These are phyloP conservation scores for Heliconius melpomene DNA, from an alignment of 1,140 invertebrate genomes.

Conservation along the genomic window DNA sequence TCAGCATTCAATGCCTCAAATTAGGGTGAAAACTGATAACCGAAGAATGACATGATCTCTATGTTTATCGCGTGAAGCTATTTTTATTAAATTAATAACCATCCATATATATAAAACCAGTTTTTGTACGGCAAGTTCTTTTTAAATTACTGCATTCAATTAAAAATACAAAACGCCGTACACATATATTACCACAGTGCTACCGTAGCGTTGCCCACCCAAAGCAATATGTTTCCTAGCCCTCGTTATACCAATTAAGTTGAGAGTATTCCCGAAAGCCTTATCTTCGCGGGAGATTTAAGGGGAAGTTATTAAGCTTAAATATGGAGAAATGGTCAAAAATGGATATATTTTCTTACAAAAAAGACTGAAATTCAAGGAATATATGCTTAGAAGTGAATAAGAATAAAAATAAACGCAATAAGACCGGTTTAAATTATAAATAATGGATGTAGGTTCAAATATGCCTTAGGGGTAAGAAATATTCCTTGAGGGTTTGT, in stretches of 20 bases:
- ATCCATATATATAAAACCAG: too few species aligned
- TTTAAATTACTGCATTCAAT: not conserved
- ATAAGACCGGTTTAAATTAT: too few species aligned
- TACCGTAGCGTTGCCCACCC: constrained; percentile 51
- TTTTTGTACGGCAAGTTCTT: too few species aligned
- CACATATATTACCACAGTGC: constrained; percentile 10
- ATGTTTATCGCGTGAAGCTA: too few species aligned
- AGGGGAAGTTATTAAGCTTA: constrained; percentile 42
- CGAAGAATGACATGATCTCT: too few species aligned
- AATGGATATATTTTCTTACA: not conserved
- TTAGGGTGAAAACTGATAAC: too few species aligned
- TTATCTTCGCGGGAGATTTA: constrained; percentile 59
- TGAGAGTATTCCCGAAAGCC: constrained; percentile 58
- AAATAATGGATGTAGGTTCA: too few species aligned
- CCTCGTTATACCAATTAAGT: constrained; percentile 66
- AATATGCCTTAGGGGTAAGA: too few species aligned
- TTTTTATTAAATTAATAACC: too few species aligned
- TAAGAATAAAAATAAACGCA: not conserved
- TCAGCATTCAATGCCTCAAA: too few species aligned
- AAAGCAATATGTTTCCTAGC: constrained; percentile 51
- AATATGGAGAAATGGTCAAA: not conserved
- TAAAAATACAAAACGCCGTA: not conserved
- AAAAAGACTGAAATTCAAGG: not conserved
- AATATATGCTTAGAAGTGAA: not conserved
- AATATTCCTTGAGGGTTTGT: too few species aligned